Conservation (phyloP, 2,113 vertebrate genomes). For the Pseudopodoces humilis region DNA sequence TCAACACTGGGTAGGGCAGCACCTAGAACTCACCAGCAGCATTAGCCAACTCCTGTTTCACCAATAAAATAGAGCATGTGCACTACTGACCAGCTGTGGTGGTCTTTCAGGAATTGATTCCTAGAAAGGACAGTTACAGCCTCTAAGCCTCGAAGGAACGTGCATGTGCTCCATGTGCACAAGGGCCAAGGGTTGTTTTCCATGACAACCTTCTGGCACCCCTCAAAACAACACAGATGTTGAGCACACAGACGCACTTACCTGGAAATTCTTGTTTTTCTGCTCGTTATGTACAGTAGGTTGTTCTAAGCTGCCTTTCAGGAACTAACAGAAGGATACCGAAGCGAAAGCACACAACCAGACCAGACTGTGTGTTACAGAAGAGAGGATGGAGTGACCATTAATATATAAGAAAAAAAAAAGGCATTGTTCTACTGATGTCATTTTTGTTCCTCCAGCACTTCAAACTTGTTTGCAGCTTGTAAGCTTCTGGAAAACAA, state of each 20-base stretch:
- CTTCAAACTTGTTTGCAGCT: background rate
- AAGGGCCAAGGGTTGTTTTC: background rate
- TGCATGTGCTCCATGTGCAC: rapidly evolving
- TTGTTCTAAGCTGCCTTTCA: background rate
- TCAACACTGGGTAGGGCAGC: background rate
- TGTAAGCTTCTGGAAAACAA: background rate
- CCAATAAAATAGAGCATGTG: constrained; percentile 50
- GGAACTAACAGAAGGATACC: background rate
- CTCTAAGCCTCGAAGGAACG: rapidly evolving
- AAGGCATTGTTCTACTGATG: background rate
- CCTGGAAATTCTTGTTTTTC: background rate
- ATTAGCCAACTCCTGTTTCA: background rate
- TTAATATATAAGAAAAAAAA: background rate
- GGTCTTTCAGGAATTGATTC: background rate
- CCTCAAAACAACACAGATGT: background rate
- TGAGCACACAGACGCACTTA: background rate
- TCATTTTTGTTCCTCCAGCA: background rate
- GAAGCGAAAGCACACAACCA: background rate
- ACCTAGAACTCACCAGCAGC: background rate
- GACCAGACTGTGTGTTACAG: background rate
- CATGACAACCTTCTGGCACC: background rate
- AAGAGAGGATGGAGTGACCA: background rate
- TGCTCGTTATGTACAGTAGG: background rate
- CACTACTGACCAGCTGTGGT: background rate
- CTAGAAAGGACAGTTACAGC: background rate